Base-by-base conservation (phyloP, 1,140 invertebrate species). In the Orussus abietinus region DNA sequence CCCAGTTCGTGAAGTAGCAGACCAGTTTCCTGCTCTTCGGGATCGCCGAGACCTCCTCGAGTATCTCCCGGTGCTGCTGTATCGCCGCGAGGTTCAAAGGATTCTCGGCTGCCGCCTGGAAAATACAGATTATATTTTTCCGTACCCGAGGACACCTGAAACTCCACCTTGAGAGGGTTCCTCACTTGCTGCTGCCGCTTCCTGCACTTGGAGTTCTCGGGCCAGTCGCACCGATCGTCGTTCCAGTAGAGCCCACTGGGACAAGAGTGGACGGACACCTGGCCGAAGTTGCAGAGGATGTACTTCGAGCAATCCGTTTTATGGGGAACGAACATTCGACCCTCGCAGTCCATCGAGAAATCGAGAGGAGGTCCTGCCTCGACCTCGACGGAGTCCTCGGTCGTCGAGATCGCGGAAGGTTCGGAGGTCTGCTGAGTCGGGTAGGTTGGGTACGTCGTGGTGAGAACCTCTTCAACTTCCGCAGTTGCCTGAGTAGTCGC, bases 1-100 rank as follows among this genome's bases (percentile, higher is more conserved):
- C 81, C 84, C 85, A 86, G 50, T 84, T 86, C 2, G 83, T 84
- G 49, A 84, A 86, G 55, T 87, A 87, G 55, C 85, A 88, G 10
- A 85, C 78, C 4, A 86, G 66, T 57, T 83, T 80, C 11, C 72
- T 76, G 26, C 18, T 53, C 9, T 18, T 54, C 49, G 9, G 28
- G 19, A 38, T 51, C 42, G n/a, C 42, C 21, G 6, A 51, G 31
- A 7, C 49, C 36, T 30, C 39, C 19, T 9, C 40, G 39, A 3
- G 3, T 32, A 17, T 44, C 42, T 3, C 32, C 9, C 15, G 36
- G 5, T 12, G 38, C 21, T 14, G 30, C 11, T 20, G 10, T n/a
- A 25, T 10, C 1, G 22, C 10, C 18, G 32, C 13, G 5, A 14
- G 6, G 20, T 35, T 11, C 6, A 14, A 11, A 14, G 36, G 22